Evolutionary conservation across 2,888 invertebrate species (phyloP).

Genomic region (Axea sp.): DNA sequence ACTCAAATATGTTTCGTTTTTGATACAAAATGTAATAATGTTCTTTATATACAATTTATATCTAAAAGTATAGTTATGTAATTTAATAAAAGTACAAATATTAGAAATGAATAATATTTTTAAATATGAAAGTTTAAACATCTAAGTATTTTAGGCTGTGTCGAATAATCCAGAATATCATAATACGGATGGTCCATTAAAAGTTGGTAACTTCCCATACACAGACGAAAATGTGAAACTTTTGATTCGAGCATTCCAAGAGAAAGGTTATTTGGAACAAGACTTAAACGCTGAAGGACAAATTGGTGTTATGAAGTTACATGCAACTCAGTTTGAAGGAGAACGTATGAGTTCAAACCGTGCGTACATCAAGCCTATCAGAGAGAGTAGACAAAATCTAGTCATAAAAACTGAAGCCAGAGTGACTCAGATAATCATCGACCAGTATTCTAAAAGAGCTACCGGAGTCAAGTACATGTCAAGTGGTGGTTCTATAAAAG

Average conservation of each 20-base stretch:
- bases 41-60: no score
- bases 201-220: constrained; percentile 84
- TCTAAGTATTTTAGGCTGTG: no score
- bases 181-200: constrained; percentile 83
- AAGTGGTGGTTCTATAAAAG: constrained; percentile 71
- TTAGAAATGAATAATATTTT: no score
- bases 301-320: constrained; percentile 83
- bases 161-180: constrained; percentile 81
- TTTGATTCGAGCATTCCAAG: constrained; percentile 83
- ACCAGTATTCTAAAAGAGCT: constrained; percentile 77
- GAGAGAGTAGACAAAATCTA: constrained; percentile 79
- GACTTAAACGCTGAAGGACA: constrained; percentile 83
- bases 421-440: constrained; percentile 81
- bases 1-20: no score
- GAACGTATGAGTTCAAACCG: constrained; percentile 83
- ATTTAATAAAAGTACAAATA: no score
- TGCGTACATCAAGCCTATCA: constrained; percentile 85
- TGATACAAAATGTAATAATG: no score
- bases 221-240: constrained; percentile 82
- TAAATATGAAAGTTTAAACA: no score
- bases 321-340: constrained; percentile 83
- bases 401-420: constrained; percentile 79
- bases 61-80: no score
- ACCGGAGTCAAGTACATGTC: constrained; percentile 79
- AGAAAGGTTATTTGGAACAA: constrained; percentile 82